Evolutionary conservation across 2,888 invertebrate genomes (phyloP).

Genomic region (Imbricaverruca yamaguchii): DNA sequence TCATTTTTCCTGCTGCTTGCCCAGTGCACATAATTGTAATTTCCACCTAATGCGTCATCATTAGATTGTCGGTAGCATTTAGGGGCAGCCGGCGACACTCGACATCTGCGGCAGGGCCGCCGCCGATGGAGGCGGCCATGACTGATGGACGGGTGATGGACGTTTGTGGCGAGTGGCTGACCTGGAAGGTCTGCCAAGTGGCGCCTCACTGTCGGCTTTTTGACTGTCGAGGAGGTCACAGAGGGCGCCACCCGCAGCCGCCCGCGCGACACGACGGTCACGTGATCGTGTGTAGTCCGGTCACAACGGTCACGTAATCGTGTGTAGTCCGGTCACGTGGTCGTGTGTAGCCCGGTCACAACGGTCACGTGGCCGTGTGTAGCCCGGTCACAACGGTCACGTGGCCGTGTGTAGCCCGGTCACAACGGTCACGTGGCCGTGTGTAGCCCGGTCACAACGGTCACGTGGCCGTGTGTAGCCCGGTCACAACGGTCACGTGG

Average conservation of each 20-base stretch:
- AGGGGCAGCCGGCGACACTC: not conserved
- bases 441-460: too few relatives aligned
- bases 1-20: not conserved
- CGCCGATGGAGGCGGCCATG: not conserved
- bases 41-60: not conserved
- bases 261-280: not conserved
- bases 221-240: not conserved
- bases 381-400: too few relatives aligned
- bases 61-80: not conserved
- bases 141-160: conserved; percentile 1
- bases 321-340: too few relatives aligned
- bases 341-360: too few relatives aligned
- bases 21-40: conserved; percentile 9
- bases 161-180: not conserved
- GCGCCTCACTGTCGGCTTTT: not conserved
- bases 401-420: too few relatives aligned
- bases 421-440: too few relatives aligned
- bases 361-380: too few relatives aligned
- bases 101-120: not conserved
- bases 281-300: too few relatives aligned
- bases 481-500: too few relatives aligned
- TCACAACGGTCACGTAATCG: too few relatives aligned
- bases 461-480: too few relatives aligned
- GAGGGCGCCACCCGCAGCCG: not conserved
- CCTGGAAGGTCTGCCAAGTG: not conserved